Evolutionary conservation across 2,113 vertebrate genomes (phyloP).

Genomic region (Phylloscopus trochilus): DNA sequence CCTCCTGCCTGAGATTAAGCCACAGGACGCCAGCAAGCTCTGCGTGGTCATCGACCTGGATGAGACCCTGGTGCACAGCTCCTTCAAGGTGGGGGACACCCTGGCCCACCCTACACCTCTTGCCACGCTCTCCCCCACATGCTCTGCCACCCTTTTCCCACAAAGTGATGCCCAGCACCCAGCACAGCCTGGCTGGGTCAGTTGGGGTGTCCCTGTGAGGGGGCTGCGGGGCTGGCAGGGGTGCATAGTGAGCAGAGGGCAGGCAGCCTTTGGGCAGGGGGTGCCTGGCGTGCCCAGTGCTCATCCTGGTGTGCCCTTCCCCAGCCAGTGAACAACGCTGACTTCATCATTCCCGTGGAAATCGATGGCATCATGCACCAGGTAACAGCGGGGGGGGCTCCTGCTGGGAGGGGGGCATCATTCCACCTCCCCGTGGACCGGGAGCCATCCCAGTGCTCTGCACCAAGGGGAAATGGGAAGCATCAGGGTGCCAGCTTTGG

Average conservation of each 20-base stretch:
- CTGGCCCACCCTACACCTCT: not conserved
- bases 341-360: slow-evolving; percentile 92
- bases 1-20: slow-evolving; percentile 84
- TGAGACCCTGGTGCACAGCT: slow-evolving; percentile 92
- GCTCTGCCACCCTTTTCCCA: not conserved
- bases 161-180: no score
- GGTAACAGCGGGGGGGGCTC: slow-evolving; percentile 65
- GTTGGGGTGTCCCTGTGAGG: not conserved
- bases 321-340: slow-evolving; percentile 91
- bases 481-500: not conserved
- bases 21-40: slow-evolving; percentile 86
- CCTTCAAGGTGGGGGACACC: slow-evolving; percentile 84
- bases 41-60: slow-evolving; percentile 94
- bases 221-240: not conserved
- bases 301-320: slow-evolving; percentile 5
- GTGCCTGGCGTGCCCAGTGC: not conserved
- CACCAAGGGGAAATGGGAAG: rapidly evolving
- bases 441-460: not conserved
- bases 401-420: not conserved
- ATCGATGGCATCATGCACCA: slow-evolving; percentile 93
- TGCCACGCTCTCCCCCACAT: not conserved
- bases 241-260: not conserved
- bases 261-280: not conserved
- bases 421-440: rapidly evolving
- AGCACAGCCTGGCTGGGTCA: not conserved